Conservation (phyloP, 2,888 invertebrate species). For the Drosophila neotestacea region DNA sequence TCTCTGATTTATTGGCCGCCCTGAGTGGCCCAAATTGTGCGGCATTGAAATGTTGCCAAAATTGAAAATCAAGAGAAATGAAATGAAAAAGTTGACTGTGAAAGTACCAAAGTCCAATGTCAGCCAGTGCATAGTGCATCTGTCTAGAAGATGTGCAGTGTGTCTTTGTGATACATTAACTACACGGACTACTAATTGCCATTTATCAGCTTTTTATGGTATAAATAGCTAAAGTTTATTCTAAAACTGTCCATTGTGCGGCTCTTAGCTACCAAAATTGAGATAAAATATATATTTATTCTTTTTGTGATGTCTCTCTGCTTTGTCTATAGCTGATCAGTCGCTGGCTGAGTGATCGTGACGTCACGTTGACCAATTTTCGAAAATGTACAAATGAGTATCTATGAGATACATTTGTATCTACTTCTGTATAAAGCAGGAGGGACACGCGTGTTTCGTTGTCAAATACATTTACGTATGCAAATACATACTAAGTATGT, state of each 20-base stretch:
- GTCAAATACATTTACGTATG: neutral
- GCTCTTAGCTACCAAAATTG: slow-evolving; percentile 37
- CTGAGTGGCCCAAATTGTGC: slow-evolving; percentile 43
- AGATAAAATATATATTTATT: slow-evolving; percentile 17
- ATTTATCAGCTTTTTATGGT: slow-evolving; percentile 69
- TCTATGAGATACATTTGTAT: slow-evolving; percentile 24
- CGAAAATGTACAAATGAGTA: slow-evolving; percentile 8
- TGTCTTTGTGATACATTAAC: slow-evolving; percentile 40
- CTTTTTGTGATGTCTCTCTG: slow-evolving; percentile 22
- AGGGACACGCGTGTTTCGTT: slow-evolving; percentile 37
- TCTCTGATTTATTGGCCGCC: slow-evolving; percentile 28
- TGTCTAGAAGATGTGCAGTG: slow-evolving; percentile 38
- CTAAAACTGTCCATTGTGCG: slow-evolving; percentile 29
- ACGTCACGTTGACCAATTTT: slow-evolving; percentile 63
- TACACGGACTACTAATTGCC: slow-evolving; percentile 54
- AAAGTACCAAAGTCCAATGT: slow-evolving; percentile 71
- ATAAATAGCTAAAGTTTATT: slow-evolving; percentile 40
- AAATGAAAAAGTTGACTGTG: slow-evolving; percentile 12
- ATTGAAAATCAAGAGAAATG: slow-evolving; percentile 18
- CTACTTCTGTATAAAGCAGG: slow-evolving; percentile 2
- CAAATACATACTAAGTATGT: slow-evolving; percentile 16
- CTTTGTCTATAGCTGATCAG: slow-evolving; percentile 58
- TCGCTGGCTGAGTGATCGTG: slow-evolving; percentile 72
- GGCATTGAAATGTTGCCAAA: slow-evolving; percentile 74
- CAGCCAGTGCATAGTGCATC: slow-evolving; percentile 45